Evolutionary conservation across 2,888 invertebrate genomes (phyloP), one percentile per base, ranked within the genome.

Genomic region (Melanchra persicariae): DNA sequence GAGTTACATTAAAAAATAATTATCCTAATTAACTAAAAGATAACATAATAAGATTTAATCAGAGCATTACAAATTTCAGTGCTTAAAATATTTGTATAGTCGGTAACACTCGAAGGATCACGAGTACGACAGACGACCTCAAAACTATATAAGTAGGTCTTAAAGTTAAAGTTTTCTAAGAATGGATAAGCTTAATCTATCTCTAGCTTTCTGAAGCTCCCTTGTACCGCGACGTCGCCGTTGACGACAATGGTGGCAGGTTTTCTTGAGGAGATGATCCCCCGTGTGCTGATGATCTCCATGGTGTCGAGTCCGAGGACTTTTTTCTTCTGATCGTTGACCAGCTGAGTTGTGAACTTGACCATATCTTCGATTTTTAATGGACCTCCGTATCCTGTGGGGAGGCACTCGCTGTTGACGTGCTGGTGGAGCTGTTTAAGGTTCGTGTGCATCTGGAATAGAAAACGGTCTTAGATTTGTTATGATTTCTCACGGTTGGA

Each of bases 291-390:
- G 54, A 97, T 90, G 45, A 98, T 93, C 76, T 96, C 96, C 96
- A 98, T 98, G 12, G 96, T 90, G 82, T 98, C 97, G 57, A 97
- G 93, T 0, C 96, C 96, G 2, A 97, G 85, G 2, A 98, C 87
- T 22, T 95, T 91, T 30, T 97, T 96, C 61, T 97, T 94, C 82
- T 97, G 97, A 6, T 95, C 94, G 8, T 93, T 90, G 45, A 98
- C 87, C 82, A 98, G 96, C 49, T 96, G 93, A 84, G 97, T 97
- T 94, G 98, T 98, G 83, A 96, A 93, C 61, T 96, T 96, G 19
- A 98, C 96, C 98, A 98, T 98, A 78, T 97, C 97, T 37, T 96
- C 95, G 89, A 97, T 93, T 12, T 97, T 97, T 85, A 98, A 96
- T 7, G 94, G 93, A 2, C 98, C 98, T 0, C 98, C 98, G 88